Conservation (phyloP, 2,797 vertebrate genomes). For the Pyrocephalus nanus region DNA sequence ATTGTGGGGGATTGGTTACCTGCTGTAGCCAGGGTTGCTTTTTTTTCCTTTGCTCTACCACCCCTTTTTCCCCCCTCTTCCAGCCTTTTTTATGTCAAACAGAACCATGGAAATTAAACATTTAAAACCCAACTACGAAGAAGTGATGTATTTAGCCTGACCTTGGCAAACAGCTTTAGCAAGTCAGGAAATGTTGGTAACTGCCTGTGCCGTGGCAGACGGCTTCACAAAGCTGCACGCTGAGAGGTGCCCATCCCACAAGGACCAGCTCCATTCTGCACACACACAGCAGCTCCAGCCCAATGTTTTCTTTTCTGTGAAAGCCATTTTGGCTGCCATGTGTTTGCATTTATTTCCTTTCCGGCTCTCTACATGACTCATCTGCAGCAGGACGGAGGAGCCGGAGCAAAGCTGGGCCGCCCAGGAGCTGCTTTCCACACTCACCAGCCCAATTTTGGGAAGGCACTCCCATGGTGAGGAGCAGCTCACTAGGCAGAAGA, state of each 20-base stretch:
- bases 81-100: background rate
- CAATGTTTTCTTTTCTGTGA: slow-evolving; percentile 43
- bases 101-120: background rate
- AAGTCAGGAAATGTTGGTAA: background rate
- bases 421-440: background rate
- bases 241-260: background rate
- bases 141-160: background rate
- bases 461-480: background rate
- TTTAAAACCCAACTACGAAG: background rate
- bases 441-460: background rate
- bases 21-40: background rate
- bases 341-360: slow-evolving; percentile 66
- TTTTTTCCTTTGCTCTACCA: background rate
- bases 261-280: background rate
- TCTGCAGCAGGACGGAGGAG: background rate
- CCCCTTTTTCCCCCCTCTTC: background rate
- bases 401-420: background rate
- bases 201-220: background rate
- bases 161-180: background rate
- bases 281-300: background rate
- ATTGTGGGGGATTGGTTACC: background rate
- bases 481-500: background rate
- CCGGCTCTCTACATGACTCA: slow-evolving; percentile 19
- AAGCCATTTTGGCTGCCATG: slow-evolving; percentile 44
- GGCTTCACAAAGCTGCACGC: rapidly evolving